Evolutionary conservation across 2,888 invertebrate genomes (phyloP), one percentile per base, ranked within the genome.

Genomic region (Pyrocoelia pectoralis): DNA sequence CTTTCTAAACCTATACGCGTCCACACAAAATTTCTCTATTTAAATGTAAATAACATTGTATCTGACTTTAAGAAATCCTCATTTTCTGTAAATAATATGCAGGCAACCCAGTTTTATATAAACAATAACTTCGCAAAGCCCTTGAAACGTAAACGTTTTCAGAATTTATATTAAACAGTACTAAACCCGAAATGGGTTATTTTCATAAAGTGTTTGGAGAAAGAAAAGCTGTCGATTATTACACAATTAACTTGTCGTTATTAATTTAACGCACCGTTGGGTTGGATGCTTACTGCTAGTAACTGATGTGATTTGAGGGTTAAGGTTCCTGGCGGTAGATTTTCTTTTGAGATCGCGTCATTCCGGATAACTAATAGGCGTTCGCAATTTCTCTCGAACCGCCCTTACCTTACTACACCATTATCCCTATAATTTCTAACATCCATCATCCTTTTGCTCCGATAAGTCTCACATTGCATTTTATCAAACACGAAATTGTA

Each of bases 361-460:
- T 56, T 56, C 50, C 33, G 56, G 50, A 40, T 56, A 56, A 56
- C 56, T 50, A 56, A 56, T 49, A 56, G 50, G 49, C 40, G 40
- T 49, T 50, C 56, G 56, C 49, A 50, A 49, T 50, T 56, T 56
- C 56, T 50, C 48, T 18, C 38, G 40, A 56, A 15, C 6, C 56
- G 40, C 50, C 41, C 41, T 29, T 40, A 49, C 50, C 19, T 49
- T 56, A 56, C 56, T 40, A 40, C 40, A 48, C 49, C 40, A 48
- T 56, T 56, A 56, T 56, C 56, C 56, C 49, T 56, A 56, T 56
- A 48, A 56, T 56, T 56, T 56, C 33, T 19, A 38, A 49, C 50
- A 56, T 56, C 56, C 56, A 56, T 56, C 56, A 56, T 56, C 40
- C 56, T 50, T 50, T 56, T 50, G 41, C 50, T 56, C 40, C 49